phyloP scores from a whole-genome alignment of 2,888 invertebrate genomes.

The Neoaliturus tenellus region DNA sequence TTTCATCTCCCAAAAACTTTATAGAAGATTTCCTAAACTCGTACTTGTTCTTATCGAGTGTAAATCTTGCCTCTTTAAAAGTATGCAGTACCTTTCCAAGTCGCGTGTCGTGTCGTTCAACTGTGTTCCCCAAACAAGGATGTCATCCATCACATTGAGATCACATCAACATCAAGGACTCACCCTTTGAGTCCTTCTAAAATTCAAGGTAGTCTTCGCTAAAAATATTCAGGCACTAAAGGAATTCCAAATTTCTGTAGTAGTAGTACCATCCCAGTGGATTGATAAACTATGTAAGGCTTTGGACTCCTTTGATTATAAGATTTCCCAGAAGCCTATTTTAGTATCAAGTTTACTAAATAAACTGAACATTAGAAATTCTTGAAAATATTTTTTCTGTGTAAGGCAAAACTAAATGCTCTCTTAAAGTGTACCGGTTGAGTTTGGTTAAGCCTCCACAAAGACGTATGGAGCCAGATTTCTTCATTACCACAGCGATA shows the following conservation, averaged over 20 bases:
- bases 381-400: constrained; percentile 62
- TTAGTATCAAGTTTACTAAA: constrained; percentile 65
- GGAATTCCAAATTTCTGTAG: constrained; percentile 62
- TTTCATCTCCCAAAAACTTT: neutral
- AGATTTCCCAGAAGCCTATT: constrained; percentile 67
- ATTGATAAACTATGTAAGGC: constrained; percentile 60
- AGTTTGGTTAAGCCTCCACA: constrained; percentile 68
- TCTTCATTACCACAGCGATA: constrained; percentile 69
- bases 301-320: constrained; percentile 57
- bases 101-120: constrained; percentile 56
- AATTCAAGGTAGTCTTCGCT: constrained; percentile 3
- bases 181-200: constrained; percentile 54
- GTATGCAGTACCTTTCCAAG: constrained; percentile 22
- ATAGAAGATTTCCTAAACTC: neutral
- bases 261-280: constrained; percentile 61
- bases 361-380: constrained; percentile 61
- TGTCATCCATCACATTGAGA: constrained; percentile 56
- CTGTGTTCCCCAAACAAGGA: constrained; percentile 50
- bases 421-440: constrained; percentile 59
- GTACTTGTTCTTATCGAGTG: neutral
- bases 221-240: constrained; percentile 54
- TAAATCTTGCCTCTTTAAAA: constrained; percentile 35
- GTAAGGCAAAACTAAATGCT: constrained; percentile 27
- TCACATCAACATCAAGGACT: too few relatives aligned
- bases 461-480: constrained; percentile 63